A percentile compares a stretch with the other conserved stretches of the same genome.
Evolutionary conservation across 2,113 vertebrate species (phyloP).

Genomic region (Odontesthes bonariensis): DNA sequence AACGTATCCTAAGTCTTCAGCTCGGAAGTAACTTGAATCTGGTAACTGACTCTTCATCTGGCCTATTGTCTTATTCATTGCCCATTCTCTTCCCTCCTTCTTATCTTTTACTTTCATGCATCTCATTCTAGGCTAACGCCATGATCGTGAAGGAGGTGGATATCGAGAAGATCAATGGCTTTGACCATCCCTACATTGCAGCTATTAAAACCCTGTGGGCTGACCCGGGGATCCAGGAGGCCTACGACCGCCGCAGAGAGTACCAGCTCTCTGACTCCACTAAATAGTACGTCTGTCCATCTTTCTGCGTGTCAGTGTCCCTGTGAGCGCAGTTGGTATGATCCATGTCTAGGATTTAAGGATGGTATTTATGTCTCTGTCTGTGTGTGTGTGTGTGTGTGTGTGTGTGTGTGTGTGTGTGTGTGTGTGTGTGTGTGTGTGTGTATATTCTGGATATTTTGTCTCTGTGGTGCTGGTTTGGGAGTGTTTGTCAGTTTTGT

Average conservation of each 20-base stretch:
- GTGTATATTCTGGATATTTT: not conserved
- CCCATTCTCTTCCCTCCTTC: not conserved
- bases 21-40: not conserved
- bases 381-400: constrained; percentile 9
- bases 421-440: constrained; percentile 7
- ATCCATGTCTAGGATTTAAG: constrained; percentile 8
- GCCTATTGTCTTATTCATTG: not conserved
- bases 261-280: constrained; percentile 92
- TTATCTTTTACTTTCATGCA: not conserved
- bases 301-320: not conserved
- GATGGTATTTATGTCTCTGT: constrained; percentile 8
- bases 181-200: constrained; percentile 77
- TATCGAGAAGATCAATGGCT: constrained; percentile 85
- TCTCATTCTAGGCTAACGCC: constrained; percentile 83
- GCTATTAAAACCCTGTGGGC: constrained; percentile 87
- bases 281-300: constrained; percentile 85
- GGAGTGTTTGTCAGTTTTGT: not conserved
- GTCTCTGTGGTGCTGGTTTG: constrained; percentile 8
- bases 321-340: not conserved
- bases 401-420: constrained; percentile 15
- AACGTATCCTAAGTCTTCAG: not conserved
- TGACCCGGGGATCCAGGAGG: constrained; percentile 86
- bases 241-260: constrained; percentile 89
- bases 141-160: constrained; percentile 88
- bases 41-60: not conserved